phyloP scores from a whole-genome alignment of 2,888 invertebrate genomes.

The Clunio marinus region DNA sequence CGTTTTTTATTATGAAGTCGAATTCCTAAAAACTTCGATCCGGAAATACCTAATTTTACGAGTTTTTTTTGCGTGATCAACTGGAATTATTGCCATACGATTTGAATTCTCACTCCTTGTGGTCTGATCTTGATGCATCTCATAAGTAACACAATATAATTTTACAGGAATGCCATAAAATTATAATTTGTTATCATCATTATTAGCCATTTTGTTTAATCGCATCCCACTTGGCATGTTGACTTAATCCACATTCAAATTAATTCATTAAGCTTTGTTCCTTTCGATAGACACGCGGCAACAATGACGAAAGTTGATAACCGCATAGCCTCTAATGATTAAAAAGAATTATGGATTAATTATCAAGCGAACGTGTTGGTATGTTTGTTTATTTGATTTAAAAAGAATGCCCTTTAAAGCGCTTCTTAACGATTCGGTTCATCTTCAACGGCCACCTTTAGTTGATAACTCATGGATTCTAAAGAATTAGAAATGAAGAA shows the following conservation, averaged over 20 bases:
- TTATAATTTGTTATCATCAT: constrained; percentile 32
- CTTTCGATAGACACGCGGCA: neutral
- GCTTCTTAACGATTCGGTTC: constrained; percentile 14
- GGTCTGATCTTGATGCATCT: neutral
- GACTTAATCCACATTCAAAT: neutral
- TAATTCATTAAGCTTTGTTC: neutral
- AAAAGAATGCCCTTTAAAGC: neutral
- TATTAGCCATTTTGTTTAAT: neutral
- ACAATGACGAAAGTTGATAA: no score
- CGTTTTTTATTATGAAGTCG: no score
- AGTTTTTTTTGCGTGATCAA: constrained; percentile 25
- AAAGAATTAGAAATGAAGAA: neutral
- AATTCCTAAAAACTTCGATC: no score
- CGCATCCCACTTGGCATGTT: no score
- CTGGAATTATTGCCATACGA: neutral
- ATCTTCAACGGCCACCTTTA: neutral
- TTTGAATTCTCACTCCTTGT: neutral
- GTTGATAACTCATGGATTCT: constrained; percentile 29
- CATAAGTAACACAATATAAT: neutral
- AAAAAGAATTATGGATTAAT: constrained; percentile 31
- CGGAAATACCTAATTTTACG: constrained; percentile 36
- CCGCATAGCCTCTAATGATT: no score
- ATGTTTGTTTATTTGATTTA: constrained; percentile 27
- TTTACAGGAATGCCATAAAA: constrained; percentile 16
- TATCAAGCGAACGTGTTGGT: constrained; percentile 10